Base-by-base conservation (phyloP, 1,140 invertebrate species). In the Parasteatoda tepidariorum region DNA sequence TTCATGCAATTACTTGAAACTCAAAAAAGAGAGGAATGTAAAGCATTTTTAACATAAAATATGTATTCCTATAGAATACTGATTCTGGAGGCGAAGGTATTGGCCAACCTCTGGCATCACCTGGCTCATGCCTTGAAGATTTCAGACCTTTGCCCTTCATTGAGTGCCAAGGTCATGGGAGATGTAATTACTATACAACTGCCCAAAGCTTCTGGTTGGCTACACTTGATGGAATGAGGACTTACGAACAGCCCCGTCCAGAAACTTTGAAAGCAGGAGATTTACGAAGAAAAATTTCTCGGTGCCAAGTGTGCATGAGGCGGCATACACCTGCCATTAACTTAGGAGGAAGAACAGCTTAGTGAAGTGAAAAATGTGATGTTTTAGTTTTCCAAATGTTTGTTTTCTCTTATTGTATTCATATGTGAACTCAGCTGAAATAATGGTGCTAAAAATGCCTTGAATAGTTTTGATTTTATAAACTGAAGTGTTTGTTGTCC, bases 111-210 rank as follows among this genome's bases (percentile, higher is more conserved):
- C 89, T 99, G 78, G 94, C 96, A 76, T 97, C 96, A 87, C 95
- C 97, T 38, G 97, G 97, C 54, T 98, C 96, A 13, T 99, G 97
- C 89, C 90, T 99, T 76, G 95, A 98, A 92, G 96, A 98, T 89
- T 99, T 99, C 93, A 93, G 97, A 67, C 83, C 88, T 3, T 83
- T 73, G 67, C 89, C 89, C 24, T 91, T 90, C 87, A 90, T 90
- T 71, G 90, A 90, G 84, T 90, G 90, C 79, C 89, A 90, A 28
- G 91, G 90, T 13, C 91, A 94, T 28, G 96, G 96, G 4, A 92
- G 93, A 9, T 98, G 96, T 88, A 97, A 97, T 87, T 97, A 94
- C 88, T 97, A 95, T 89, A 92, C 94, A 54, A 95, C 95, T 0
- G 92, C 95, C 0, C 91, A 93, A 54, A 97, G 95, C 2, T 98